phyloP scores from a whole-genome alignment of 2,113 vertebrate species.

The Gasterosteus nipponicus region DNA sequence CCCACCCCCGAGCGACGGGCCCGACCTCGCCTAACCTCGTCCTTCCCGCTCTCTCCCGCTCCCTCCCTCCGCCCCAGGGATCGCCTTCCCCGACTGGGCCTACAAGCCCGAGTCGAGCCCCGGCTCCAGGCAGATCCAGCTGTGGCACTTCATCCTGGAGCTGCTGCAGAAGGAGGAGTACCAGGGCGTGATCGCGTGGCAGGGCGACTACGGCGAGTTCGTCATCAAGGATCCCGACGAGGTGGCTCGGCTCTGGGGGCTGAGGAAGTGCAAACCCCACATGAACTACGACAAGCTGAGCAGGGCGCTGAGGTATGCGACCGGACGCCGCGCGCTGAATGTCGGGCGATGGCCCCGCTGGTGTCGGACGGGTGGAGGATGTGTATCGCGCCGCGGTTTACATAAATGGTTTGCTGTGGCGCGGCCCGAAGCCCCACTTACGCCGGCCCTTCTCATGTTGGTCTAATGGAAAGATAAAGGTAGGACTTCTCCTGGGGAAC shows the following conservation, averaged over 20 bases:
- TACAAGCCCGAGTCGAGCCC: constrained; percentile 93
- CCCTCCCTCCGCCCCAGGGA: constrained; percentile 75
- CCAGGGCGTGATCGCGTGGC: constrained; percentile 91
- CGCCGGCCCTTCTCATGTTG: constrained; percentile 39
- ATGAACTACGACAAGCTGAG: constrained; percentile 97
- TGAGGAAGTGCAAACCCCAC: constrained; percentile 92
- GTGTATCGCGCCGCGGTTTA: constrained; percentile 46
- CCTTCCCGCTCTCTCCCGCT: constrained; percentile 52
- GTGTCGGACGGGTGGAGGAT: constrained; percentile 3
- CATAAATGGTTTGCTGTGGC: constrained; percentile 50
- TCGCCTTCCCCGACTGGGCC: constrained; percentile 94
- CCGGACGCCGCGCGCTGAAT: constrained; percentile 26
- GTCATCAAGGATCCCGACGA: constrained; percentile 94
- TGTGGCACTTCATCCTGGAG: constrained; percentile 93
- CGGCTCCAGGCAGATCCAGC: constrained; percentile 87
- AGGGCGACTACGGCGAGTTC: constrained; percentile 93
- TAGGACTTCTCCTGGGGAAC: constrained; percentile 57
- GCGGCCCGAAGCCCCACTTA: constrained; percentile 38
- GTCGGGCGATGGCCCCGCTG: constrained; percentile 27
- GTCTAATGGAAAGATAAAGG: constrained; percentile 66
- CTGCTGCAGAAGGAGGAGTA: constrained; percentile 93
- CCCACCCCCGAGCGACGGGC: constrained; percentile 62
- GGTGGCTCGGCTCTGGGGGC: constrained; percentile 90
- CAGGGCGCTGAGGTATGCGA: constrained; percentile 86
- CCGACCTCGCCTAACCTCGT: constrained; percentile 53